phyloP scores from a whole-genome alignment of 2,113 vertebrate genomes.

The Panthera uncia region DNA sequence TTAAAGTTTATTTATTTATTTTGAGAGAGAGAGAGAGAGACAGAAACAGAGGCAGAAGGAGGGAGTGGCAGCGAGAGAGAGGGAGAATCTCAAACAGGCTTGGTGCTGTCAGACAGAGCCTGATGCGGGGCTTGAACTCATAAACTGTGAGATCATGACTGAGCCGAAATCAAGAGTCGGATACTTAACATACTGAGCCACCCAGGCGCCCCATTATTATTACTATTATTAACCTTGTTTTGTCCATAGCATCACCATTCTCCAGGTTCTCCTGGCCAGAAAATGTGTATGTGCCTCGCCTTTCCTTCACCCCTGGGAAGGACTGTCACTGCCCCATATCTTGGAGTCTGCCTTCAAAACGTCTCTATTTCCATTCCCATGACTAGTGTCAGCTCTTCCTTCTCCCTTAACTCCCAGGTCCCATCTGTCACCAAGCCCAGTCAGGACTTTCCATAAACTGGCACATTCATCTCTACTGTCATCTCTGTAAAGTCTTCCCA shows the following conservation, averaged over 20 bases:
- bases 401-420: neutral
- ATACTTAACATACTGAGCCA: too few relatives aligned
- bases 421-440: neutral
- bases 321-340: neutral
- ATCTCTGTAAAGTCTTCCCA: neutral
- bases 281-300: neutral
- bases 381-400: neutral
- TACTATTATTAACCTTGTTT: neutral
- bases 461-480: neutral
- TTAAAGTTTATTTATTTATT: too few relatives aligned
- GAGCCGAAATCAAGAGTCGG: too few relatives aligned
- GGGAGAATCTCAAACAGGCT: too few relatives aligned
- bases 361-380: neutral
- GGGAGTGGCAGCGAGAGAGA: too few relatives aligned
- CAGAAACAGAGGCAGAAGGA: too few relatives aligned
- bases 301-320: neutral
- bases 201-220: neutral
- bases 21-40: too few relatives aligned
- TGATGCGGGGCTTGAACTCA: too few relatives aligned
- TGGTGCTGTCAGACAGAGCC: too few relatives aligned
- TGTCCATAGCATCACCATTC: neutral
- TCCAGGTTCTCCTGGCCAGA: neutral
- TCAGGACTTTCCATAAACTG: neutral
- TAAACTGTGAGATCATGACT: too few relatives aligned
- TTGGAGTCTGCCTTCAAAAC: neutral